Percentiles rank a stretch among this genome's conserved stretches.
Conservation (phyloP, 1,140 invertebrate genomes). For the Saxidomus purpurata region DNA sequence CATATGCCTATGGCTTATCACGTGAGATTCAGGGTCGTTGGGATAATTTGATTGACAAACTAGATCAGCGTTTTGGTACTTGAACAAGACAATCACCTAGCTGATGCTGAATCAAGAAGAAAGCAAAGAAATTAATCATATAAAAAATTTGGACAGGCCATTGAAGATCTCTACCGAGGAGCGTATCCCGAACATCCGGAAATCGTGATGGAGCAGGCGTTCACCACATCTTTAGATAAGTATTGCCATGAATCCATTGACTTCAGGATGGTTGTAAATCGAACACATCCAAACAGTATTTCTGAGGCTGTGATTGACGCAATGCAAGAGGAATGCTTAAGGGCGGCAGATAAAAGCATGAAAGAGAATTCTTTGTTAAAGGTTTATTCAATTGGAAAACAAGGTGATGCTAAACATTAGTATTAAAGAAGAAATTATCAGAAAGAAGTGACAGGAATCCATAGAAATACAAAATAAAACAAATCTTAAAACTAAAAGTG, state of each 20-base stretch:
- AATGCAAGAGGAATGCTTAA: conserved; percentile 64
- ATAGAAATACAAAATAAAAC: no score
- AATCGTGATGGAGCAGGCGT: conserved; percentile 54
- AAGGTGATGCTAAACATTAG: no score
- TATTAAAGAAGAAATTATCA: no score
- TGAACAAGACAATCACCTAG: no score
- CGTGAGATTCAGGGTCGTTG: no score
- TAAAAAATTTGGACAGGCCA: not conserved
- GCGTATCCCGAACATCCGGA: conserved; percentile 62
- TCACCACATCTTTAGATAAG: conserved; percentile 54
- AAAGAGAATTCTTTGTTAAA: no score
- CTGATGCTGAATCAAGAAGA: conserved; percentile 9
- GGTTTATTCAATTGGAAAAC: no score
- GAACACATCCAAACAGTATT: conserved; percentile 52
- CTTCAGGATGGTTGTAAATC: conserved; percentile 54
- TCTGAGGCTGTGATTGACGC: conserved; percentile 46
- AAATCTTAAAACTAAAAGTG: no score
- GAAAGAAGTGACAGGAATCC: not conserved
- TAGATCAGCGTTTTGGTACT: no score
- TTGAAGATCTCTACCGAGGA: conserved; percentile 60
- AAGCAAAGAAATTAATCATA: conserved; percentile 14
- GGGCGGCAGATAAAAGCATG: no score
- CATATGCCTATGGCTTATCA: no score
- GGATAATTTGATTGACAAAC: no score
- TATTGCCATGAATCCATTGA: conserved; percentile 61